Percentiles rank a stretch among this genome's conserved stretches.
Evolutionary conservation across 92 coral and sea anemone species (phyloP).

Genomic region (Plumapathes pennacea): DNA sequence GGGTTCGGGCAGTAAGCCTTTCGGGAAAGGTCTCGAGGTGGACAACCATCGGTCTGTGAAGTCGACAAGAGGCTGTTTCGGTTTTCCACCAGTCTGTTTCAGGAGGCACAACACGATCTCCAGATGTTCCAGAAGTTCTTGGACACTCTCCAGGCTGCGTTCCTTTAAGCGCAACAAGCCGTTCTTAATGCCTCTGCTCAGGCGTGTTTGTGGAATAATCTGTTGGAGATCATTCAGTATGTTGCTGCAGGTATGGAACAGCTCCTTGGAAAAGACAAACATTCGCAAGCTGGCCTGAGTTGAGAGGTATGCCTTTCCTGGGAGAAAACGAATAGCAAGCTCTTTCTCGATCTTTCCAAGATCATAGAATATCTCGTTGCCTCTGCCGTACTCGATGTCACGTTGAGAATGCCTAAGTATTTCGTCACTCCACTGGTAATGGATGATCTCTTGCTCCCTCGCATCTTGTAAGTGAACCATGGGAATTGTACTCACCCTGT

Average conservation of each 20-base stretch:
- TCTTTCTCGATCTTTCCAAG: slow-evolving; percentile 81
- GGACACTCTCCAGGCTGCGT: slow-evolving; percentile 61
- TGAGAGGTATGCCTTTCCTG: slow-evolving; percentile 75
- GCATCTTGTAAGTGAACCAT: slow-evolving; percentile 83
- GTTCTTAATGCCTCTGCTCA: slow-evolving; percentile 58
- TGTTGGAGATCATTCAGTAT: slow-evolving; percentile 72
- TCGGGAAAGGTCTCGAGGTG: slow-evolving; percentile 80
- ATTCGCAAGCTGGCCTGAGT: slow-evolving; percentile 53
- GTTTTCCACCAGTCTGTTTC: slow-evolving; percentile 62
- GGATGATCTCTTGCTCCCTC: slow-evolving; percentile 77
- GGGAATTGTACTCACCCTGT: slow-evolving; percentile 39
- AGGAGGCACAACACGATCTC: slow-evolving; percentile 90
- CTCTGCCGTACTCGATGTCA: slow-evolving; percentile 82
- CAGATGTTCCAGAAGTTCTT: slow-evolving; percentile 75
- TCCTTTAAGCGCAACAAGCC: slow-evolving; percentile 54
- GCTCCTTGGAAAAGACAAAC: slow-evolving; percentile 88
- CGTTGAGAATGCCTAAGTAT: slow-evolving; percentile 77
- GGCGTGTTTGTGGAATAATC: slow-evolving; percentile 68
- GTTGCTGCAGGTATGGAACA: slow-evolving; percentile 82
- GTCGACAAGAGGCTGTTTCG: slow-evolving; percentile 59
- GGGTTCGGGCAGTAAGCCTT: slow-evolving; percentile 65
- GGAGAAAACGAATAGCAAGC: slow-evolving; percentile 62
- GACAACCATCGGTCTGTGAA: slow-evolving; percentile 80
- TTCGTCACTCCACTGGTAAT: slow-evolving; percentile 77
- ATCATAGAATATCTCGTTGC: slow-evolving; percentile 73